phyloP scores from a whole-genome alignment of 2,888 invertebrate genomes.

The Acronicta alni region DNA sequence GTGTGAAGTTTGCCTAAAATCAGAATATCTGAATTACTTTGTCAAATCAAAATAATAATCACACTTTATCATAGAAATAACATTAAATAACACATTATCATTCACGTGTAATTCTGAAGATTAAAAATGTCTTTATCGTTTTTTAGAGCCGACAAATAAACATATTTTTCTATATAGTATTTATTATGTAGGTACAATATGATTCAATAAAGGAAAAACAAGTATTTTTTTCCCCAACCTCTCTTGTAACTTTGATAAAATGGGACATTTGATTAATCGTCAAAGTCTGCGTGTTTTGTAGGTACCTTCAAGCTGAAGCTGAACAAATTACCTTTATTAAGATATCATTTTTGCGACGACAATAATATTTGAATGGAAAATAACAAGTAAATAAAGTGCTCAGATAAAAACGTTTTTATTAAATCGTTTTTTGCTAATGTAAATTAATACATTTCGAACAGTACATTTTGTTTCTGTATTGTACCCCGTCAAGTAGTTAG shows the following conservation, averaged over 20 bases:
- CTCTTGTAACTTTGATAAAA: slow-evolving; percentile 55
- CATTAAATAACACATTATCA: background rate
- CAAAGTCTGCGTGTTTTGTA: slow-evolving; percentile 41
- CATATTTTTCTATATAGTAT: slow-evolving; percentile 6
- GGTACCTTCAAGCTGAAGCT: slow-evolving; percentile 23
- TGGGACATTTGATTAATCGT: slow-evolving; percentile 56
- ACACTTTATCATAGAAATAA: no score
- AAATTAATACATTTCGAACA: no score
- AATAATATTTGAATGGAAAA: slow-evolving; percentile 19
- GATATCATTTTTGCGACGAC: slow-evolving; percentile 31
- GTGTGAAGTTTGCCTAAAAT: no score
- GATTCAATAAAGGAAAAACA: slow-evolving; percentile 46
- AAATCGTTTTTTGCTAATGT: no score
- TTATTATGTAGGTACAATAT: no score
- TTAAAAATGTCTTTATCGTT: background rate
- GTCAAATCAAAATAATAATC: no score
- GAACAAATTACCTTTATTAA: slow-evolving; percentile 46
- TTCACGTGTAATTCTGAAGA: background rate
- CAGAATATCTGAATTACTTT: no score
- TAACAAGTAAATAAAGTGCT: background rate
- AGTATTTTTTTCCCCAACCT: slow-evolving; percentile 47
- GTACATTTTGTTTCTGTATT: no score
- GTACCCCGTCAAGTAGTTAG: no score
- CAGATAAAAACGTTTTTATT: background rate
- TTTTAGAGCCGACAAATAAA: slow-evolving; percentile 16